Conservation (phyloP, 2,113 vertebrate genomes). For the Oenanthe oenanthe region DNA sequence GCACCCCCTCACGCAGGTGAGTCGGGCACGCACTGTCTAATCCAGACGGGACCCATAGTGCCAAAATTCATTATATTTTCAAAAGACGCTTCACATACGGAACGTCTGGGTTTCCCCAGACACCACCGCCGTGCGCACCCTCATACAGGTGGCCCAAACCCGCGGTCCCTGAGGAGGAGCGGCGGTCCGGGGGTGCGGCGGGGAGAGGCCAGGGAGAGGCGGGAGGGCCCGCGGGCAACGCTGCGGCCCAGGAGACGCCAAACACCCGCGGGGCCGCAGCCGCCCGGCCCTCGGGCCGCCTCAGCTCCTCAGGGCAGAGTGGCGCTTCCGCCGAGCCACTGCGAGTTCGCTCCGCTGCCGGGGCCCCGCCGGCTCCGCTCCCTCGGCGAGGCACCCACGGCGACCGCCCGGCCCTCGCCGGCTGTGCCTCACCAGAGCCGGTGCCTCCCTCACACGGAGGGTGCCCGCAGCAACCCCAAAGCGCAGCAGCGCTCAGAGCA, state of each 20-base stretch:
- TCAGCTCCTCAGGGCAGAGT: too few species aligned
- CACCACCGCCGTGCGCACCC: rapidly evolving
- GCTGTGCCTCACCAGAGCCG: too few species aligned
- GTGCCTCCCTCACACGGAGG: background rate
- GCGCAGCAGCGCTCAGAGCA: background rate
- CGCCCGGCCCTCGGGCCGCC: background rate
- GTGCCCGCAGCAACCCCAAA: background rate
- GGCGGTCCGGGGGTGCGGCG: background rate
- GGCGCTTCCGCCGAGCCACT: background rate
- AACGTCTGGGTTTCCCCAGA: rapidly evolving
- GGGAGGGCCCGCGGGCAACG: background rate
- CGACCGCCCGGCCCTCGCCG: background rate
- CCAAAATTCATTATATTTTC: rapidly evolving
- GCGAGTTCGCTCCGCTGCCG: background rate
- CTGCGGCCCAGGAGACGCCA: background rate
- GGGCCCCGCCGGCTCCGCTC: background rate
- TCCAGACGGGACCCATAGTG: rapidly evolving
- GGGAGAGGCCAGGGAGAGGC: background rate
- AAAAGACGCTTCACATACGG: rapidly evolving
- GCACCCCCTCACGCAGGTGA: too few species aligned
- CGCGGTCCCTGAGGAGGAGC: background rate
- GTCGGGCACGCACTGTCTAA: rapidly evolving
- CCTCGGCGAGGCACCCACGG: background rate
- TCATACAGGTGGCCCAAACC: rapidly evolving
- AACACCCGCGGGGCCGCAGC: background rate